These are phyloP conservation scores for Sarotherodon lohbergeri DNA, from an alignment of 2,113 vertebrate genomes.

Conservation along the genomic window DNA sequence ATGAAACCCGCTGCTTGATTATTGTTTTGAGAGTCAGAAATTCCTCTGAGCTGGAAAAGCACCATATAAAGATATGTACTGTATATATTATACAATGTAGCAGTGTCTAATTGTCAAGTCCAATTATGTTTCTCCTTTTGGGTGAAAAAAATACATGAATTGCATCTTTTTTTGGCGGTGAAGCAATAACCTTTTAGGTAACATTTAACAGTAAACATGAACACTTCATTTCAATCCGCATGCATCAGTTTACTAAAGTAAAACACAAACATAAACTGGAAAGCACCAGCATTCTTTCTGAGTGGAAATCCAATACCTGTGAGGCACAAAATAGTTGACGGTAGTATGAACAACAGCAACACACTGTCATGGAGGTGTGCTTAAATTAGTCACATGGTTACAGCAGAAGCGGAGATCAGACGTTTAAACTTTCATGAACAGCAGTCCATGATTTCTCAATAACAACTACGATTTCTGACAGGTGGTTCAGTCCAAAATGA, in stretches of 20 bases:
- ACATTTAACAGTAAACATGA: neutral
- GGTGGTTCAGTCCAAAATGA: neutral
- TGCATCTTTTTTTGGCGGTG: neutral
- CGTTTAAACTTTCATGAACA: neutral
- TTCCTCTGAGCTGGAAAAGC: neutral
- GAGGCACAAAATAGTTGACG: slow-evolving; percentile 4
- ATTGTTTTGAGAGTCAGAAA: neutral
- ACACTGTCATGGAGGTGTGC: neutral
- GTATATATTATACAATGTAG: neutral
- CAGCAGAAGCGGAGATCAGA: neutral
- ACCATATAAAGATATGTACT: neutral
- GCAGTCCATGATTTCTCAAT: neutral
- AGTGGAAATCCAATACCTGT: neutral
- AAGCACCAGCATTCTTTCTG: neutral
- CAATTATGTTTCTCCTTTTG: neutral
- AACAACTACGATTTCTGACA: neutral
- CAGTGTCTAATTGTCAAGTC: neutral
- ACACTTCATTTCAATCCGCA: neutral
- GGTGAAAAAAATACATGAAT: neutral
- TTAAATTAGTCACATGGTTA: slow-evolving; percentile 10
- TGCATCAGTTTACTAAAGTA: neutral
- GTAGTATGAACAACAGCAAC: neutral
- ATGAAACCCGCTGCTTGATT: neutral
- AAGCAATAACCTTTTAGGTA: neutral
- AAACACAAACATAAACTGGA: neutral